Conservation (phyloP, 2,888 invertebrate species). For the Trichogramma dendrolimi region DNA sequence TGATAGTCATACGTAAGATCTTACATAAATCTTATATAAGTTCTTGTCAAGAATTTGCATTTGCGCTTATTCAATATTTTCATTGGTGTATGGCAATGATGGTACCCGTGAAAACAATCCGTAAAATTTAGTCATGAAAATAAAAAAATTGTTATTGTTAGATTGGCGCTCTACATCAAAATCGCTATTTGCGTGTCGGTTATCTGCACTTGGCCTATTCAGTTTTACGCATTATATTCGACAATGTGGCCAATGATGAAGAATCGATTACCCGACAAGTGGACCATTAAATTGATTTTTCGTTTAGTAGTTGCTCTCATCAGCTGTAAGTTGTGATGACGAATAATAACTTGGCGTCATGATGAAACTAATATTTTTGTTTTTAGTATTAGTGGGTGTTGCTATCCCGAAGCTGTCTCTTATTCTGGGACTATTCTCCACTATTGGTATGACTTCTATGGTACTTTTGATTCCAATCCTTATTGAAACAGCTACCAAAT, state of each 20-base stretch:
- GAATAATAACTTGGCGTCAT: slow-evolving; percentile 13
- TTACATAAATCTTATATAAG: too few relatives aligned
- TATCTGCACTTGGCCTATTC: slow-evolving; percentile 61
- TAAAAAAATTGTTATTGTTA: background rate
- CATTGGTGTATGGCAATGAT: too few relatives aligned
- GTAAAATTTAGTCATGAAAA: background rate
- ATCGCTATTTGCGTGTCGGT: slow-evolving; percentile 59
- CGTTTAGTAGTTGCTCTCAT: too few relatives aligned
- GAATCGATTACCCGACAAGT: slow-evolving; percentile 39
- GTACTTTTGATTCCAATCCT: slow-evolving; percentile 49
- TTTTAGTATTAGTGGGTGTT: slow-evolving; percentile 47
- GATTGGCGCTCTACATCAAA: slow-evolving; percentile 54
- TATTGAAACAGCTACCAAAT: slow-evolving; percentile 44
- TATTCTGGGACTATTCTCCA: slow-evolving; percentile 59
- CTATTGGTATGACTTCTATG: slow-evolving; percentile 56
- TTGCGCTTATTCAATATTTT: too few relatives aligned
- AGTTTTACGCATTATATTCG: slow-evolving; percentile 62
- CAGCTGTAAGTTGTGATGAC: too few relatives aligned
- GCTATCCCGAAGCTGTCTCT: slow-evolving; percentile 57
- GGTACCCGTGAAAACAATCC: background rate
- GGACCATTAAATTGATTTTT: slow-evolving; percentile 13
- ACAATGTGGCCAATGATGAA: slow-evolving; percentile 60
- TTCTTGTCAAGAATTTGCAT: too few relatives aligned
- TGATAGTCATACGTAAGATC: too few relatives aligned
- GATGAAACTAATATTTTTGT: too few relatives aligned